These are phyloP conservation scores for Erebia epiphron DNA, from an alignment of 2,888 invertebrate genomes.

Conservation along the genomic window DNA sequence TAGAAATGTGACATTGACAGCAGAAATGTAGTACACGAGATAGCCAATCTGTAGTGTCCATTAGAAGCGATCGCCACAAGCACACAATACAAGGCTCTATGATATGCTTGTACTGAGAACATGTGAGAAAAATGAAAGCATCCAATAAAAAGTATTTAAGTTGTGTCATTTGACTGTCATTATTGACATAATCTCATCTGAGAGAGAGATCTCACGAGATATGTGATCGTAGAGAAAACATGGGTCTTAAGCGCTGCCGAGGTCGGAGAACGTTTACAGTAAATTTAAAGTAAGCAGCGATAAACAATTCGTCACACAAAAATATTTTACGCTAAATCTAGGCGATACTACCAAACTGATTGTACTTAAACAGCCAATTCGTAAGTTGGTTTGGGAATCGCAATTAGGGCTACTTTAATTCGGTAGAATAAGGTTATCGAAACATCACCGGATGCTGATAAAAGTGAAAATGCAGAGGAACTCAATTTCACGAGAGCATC, in stretches of 20 bases:
- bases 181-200: too few species aligned
- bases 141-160: too few species aligned
- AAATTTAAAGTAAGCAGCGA: too few species aligned
- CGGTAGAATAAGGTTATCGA: neutral
- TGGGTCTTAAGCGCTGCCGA: neutral
- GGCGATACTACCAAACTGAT: neutral
- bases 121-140: neutral
- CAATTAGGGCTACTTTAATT: neutral
- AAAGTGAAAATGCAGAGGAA: slow-evolving; percentile 5
- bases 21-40: slow-evolving; percentile 1
- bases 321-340: too few species aligned
- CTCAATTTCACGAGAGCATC: neutral
- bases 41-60: slow-evolving; percentile 12
- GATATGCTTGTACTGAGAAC: slow-evolving; percentile 1
- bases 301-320: too few species aligned
- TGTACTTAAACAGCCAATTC: neutral
- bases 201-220: too few species aligned
- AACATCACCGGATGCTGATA: neutral
- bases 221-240: neutral
- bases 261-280: neutral
- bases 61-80: slow-evolving; percentile 5
- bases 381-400: neutral
- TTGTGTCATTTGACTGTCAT: too few species aligned
- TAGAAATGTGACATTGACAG: slow-evolving; percentile 14
- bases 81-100: neutral